Conservation (phyloP, 1,140 invertebrate species). For the Heterodera schachtii region DNA sequence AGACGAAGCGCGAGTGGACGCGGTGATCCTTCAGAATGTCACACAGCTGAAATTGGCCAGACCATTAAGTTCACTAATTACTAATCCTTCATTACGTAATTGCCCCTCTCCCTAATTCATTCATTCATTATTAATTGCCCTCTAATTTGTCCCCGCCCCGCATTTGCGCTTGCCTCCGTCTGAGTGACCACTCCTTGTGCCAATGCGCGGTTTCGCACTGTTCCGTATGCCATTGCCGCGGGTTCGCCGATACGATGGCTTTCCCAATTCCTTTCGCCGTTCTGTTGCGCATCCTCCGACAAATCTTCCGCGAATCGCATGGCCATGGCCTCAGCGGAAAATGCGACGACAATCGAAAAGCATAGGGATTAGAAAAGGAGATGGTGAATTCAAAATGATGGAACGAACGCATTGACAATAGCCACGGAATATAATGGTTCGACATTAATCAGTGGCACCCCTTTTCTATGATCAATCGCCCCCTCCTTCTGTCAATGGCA, state of each 20-base stretch:
- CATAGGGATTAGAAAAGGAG: neutral
- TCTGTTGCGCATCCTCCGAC: neutral
- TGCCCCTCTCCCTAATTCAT: neutral
- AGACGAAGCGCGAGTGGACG: neutral
- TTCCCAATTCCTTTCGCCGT: slow-evolving; percentile 9
- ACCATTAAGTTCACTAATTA: neutral
- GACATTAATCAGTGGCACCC: too few species aligned
- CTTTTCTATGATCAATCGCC: too few species aligned
- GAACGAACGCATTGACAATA: too few species aligned
- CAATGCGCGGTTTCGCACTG: neutral
- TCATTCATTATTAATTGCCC: neutral
- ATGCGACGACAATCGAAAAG: slow-evolving; percentile 17
- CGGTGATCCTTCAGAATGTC: slow-evolving; percentile 14
- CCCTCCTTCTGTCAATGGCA: too few species aligned
- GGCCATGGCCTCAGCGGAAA: slow-evolving; percentile 22
- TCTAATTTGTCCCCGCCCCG: neutral
- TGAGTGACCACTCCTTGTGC: slow-evolving; percentile 11
- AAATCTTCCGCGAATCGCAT: slow-evolving; percentile 26
- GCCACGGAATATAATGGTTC: too few species aligned
- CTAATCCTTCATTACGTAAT: neutral
- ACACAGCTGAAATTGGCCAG: slow-evolving; percentile 18
- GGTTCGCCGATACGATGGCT: slow-evolving; percentile 12
- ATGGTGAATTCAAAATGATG: neutral
- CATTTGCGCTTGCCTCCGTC: slow-evolving; percentile 5
- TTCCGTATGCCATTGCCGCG: neutral